Evolutionary conservation across 2,888 invertebrate genomes (phyloP).

Genomic region (Conomelus anceps): DNA sequence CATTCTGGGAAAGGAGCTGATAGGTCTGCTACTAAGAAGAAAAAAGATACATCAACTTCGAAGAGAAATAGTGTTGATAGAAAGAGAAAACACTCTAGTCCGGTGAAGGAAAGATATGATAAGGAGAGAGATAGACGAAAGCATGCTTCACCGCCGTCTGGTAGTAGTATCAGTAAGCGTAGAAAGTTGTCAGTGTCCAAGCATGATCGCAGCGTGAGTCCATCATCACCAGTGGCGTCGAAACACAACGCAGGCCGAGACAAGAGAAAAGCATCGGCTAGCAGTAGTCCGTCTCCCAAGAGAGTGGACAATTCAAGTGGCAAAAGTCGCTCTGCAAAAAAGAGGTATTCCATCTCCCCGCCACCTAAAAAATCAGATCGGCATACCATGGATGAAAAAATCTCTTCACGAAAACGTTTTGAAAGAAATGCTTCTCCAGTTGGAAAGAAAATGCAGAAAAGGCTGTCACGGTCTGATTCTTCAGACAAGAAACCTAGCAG

Average conservation of each 20-base stretch:
- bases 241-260: not conserved
- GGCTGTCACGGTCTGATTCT: slow-evolving; percentile 3
- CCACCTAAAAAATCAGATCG: slow-evolving; percentile 12
- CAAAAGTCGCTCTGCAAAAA: not conserved
- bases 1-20: not conserved
- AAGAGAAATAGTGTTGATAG: slow-evolving; percentile 6
- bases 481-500: slow-evolving; percentile 4
- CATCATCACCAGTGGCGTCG: not conserved
- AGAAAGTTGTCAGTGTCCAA: not conserved
- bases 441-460: slow-evolving; percentile 11
- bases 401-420: not conserved
- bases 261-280: slow-evolving; percentile 29
- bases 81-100: not conserved
- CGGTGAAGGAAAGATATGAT: not conserved
- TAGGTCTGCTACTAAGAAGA: not conserved
- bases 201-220: slow-evolving; percentile 3
- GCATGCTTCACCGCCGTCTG: not conserved
- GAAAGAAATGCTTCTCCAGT: not conserved
- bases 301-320: slow-evolving; percentile 35
- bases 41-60: not conserved
- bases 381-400: not conserved
- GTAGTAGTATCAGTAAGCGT: not conserved
- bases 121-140: not conserved
- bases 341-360: slow-evolving; percentile 1
- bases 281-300: slow-evolving; percentile 33